A percentile compares a stretch with the other conserved stretches of the same genome.
Evolutionary conservation across 2,888 invertebrate species (phyloP).

Genomic region (Anodontia alba): DNA sequence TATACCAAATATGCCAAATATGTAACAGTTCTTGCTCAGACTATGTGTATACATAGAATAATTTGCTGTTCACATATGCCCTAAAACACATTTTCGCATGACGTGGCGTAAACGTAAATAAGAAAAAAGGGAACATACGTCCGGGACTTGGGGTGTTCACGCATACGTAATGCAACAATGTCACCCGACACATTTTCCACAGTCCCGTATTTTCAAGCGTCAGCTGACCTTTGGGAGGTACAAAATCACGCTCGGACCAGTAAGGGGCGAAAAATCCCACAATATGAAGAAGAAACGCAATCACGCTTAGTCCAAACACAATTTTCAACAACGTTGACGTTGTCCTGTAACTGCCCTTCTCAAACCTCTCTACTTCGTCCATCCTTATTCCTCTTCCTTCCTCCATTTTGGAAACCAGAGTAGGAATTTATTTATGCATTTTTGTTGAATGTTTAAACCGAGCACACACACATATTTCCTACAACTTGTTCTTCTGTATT

Average conservation of each 20-base stretch:
- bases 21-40: too few relatives aligned
- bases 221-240: constrained; percentile 7
- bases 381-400: not conserved
- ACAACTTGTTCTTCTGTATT: too few relatives aligned
- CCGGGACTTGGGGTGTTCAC: not conserved
- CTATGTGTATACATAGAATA: too few relatives aligned
- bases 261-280: constrained; percentile 49
- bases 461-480: too few relatives aligned
- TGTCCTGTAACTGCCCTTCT: constrained; percentile 30
- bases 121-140: too few relatives aligned
- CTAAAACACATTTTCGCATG: too few relatives aligned
- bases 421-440: too few relatives aligned
- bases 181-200: constrained; percentile 38
- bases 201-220: constrained; percentile 34
- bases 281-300: constrained; percentile 53
- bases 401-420: not conserved
- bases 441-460: too few relatives aligned
- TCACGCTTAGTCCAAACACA: constrained; percentile 29
- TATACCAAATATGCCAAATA: too few relatives aligned
- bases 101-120: too few relatives aligned
- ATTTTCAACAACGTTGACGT: constrained; percentile 45
- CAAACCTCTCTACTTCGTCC: constrained; percentile 17
- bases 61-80: too few relatives aligned
- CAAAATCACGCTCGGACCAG: constrained; percentile 29
- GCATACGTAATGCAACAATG: constrained; percentile 5